Percentiles rank a stretch among this genome's conserved stretches.
These are phyloP conservation scores for Ormyrus nitidulus DNA, from an alignment of 2,888 invertebrate species.

Conservation along the genomic window DNA sequence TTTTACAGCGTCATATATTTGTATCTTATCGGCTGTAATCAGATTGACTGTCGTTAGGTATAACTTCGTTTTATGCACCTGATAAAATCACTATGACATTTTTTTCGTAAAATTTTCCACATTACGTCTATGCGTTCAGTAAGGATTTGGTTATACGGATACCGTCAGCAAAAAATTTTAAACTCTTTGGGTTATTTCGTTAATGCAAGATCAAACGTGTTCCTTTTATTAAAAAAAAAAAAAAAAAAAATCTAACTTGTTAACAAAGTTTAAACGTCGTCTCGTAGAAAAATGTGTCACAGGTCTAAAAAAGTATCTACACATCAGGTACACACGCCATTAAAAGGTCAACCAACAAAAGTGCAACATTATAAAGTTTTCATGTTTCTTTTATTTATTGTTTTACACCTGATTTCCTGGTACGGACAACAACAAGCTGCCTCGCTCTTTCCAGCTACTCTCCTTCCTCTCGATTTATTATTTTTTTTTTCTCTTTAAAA, in stretches of 20 bases:
- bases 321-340: not conserved
- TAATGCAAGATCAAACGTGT: not conserved
- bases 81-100: not conserved
- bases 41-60: conserved; percentile 12
- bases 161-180: too few relatives aligned
- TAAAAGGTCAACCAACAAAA: conserved; percentile 8
- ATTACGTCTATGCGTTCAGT: too few relatives aligned
- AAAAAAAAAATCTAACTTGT: conserved; percentile 9
- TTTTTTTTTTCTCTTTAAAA: not conserved
- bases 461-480: not conserved
- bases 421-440: not conserved
- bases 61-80: not conserved
- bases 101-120: not conserved
- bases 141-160: too few relatives aligned
- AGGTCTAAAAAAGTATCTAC: conserved; percentile 38
- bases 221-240: not conserved
- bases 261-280: conserved; percentile 6
- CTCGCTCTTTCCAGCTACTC: not conserved
- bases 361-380: conserved; percentile 37
- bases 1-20: conserved; percentile 14
- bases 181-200: too few relatives aligned
- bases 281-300: conserved; percentile 36
- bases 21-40: conserved; percentile 23
- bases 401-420: conserved; percentile 12
- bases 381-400: conserved; percentile 40